phyloP scores from a whole-genome alignment of 2,797 vertebrate genomes.

The Urophycis tenuis region DNA sequence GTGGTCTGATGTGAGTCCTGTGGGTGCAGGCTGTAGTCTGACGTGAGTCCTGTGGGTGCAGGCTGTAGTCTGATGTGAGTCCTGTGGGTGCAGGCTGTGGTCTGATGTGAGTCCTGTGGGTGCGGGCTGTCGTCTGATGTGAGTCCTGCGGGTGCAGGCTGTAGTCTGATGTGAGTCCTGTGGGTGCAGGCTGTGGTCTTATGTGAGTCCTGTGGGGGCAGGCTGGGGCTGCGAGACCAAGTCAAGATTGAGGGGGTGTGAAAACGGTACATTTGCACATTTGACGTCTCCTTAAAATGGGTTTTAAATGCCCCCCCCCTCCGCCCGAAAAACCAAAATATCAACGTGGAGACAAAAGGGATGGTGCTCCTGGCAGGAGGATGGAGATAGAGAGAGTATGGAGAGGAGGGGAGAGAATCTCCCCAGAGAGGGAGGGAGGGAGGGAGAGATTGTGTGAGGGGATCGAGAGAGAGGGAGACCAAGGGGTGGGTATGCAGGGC shows the following conservation, averaged over 20 bases:
- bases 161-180: too few relatives aligned
- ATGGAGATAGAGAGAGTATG: conserved; percentile 7
- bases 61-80: too few relatives aligned
- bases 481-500: conserved; percentile 23
- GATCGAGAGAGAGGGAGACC: conserved; percentile 15
- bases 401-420: neutral
- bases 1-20: too few relatives aligned
- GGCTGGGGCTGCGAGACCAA: neutral
- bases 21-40: too few relatives aligned
- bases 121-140: too few relatives aligned
- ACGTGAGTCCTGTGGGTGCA: too few relatives aligned
- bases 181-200: too few relatives aligned
- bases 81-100: too few relatives aligned
- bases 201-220: neutral
- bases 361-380: neutral
- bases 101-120: too few relatives aligned
- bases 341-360: neutral
- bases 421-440: conserved; percentile 3
- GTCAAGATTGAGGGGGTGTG: neutral
- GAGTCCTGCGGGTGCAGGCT: too few relatives aligned
- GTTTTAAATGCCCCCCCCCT: neutral
- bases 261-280: conserved; percentile 2
- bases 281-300: neutral
- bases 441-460: neutral
- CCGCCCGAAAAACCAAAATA: neutral